Conservation (phyloP, 2,797 vertebrate species). For the Mormyrus proboscirostris region DNA sequence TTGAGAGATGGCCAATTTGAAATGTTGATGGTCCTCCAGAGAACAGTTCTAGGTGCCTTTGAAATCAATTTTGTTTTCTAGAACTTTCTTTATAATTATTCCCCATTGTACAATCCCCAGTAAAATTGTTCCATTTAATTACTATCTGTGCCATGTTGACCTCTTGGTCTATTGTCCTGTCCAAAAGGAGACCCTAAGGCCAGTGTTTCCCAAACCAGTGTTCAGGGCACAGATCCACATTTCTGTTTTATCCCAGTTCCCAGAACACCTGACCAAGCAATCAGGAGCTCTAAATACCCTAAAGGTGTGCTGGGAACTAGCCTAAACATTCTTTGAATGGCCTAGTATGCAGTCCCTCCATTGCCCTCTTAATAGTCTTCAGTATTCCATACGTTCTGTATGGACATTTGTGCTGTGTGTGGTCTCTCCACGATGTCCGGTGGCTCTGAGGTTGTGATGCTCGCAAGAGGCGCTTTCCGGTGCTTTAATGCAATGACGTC, state of each 20-base stretch:
- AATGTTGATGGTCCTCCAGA: not conserved
- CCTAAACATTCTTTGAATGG: not conserved
- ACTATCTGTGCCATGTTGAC: not conserved
- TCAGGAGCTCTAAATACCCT: not conserved
- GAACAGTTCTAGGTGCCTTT: slow-evolving; percentile 16
- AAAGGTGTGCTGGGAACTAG: not conserved
- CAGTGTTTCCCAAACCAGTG: not conserved
- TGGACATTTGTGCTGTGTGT: not conserved
- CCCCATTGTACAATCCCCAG: not conserved
- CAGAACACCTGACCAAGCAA: not conserved
- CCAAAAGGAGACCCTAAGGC: not conserved
- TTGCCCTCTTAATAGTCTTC: slow-evolving; percentile 14
- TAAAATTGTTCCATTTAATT: not conserved
- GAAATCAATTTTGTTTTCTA: slow-evolving; percentile 7
- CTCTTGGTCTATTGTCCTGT: not conserved
- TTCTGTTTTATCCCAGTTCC: not conserved
- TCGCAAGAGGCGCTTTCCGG: not conserved
- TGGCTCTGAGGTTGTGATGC: not conserved
- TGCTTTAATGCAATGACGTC: not conserved
- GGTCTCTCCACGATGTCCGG: not conserved
- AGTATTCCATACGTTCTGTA: slow-evolving; percentile 31
- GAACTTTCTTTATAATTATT: not conserved
- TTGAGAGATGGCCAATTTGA: not conserved
- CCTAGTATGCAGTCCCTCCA: not conserved
- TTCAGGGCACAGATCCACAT: not conserved